These are phyloP conservation scores for Antigone vipio DNA, from an alignment of 2,113 vertebrate genomes.

Conservation along the genomic window DNA sequence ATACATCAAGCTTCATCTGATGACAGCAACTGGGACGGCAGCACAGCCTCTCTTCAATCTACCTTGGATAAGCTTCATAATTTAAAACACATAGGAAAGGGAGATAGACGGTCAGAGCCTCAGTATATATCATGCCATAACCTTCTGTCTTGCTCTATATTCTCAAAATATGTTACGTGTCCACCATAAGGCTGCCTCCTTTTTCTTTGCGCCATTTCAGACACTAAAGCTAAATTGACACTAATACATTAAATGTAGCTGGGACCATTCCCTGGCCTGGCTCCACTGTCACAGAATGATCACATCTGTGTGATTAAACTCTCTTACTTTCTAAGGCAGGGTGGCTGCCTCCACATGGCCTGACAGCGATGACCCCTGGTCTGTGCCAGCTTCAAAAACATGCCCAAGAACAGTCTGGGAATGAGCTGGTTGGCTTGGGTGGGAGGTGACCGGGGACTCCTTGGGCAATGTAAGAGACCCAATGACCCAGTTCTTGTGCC, in stretches of 20 bases:
- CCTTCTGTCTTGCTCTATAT: background rate
- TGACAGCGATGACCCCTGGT: background rate
- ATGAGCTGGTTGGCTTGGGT: background rate
- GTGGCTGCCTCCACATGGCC: background rate
- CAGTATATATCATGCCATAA: background rate
- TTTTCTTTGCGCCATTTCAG: background rate
- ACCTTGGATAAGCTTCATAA: background rate
- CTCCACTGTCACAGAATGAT: background rate
- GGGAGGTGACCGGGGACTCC: background rate
- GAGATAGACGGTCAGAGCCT: background rate
- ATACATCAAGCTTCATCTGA: background rate
- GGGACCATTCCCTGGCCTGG: background rate
- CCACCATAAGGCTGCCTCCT: background rate
- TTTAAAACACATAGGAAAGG: background rate
- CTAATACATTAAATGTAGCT: background rate
- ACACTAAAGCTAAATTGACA: background rate
- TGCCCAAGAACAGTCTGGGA: background rate
- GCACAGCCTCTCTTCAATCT: background rate
- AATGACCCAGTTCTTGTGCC: background rate
- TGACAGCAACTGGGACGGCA: conserved; percentile 16
- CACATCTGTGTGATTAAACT: background rate
- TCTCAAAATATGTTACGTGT: background rate
- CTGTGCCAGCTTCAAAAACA: background rate
- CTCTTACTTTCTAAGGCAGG: background rate
- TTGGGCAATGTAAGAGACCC: background rate